Conservation (phyloP, 2,888 invertebrate genomes). For the Prionchulus punctatus region DNA sequence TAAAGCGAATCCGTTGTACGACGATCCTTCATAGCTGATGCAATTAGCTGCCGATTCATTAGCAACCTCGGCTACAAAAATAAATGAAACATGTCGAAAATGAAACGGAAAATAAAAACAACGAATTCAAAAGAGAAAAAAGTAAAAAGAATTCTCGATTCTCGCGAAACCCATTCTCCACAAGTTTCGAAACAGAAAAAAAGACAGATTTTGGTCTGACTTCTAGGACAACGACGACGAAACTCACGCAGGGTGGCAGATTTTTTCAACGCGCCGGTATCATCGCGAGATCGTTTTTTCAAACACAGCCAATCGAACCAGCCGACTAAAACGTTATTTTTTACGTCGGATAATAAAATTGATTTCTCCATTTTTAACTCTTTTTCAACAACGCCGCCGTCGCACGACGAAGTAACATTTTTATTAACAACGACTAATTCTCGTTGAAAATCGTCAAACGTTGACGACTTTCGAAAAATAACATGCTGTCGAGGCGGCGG, state of each 20-base stretch:
- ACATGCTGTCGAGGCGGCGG: too few relatives aligned
- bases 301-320: conserved; percentile 15
- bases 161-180: background rate
- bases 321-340: too few relatives aligned
- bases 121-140: background rate
- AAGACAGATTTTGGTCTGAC: too few relatives aligned
- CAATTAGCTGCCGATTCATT: too few relatives aligned
- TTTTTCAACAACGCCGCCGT: too few relatives aligned
- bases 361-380: too few relatives aligned
- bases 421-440: background rate
- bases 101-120: background rate
- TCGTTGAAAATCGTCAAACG: conserved; percentile 24
- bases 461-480: conserved; percentile 26
- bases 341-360: too few relatives aligned
- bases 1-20: background rate
- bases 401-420: too few relatives aligned
- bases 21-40: background rate
- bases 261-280: conserved; percentile 16
- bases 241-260: conserved; percentile 25
- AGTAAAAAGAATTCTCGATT: background rate
- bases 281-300: conserved; percentile 5
- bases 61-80: background rate
- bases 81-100: background rate
- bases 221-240: background rate
- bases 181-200: background rate